Percentiles rank a stretch among this genome's conserved stretches.
These are phyloP conservation scores for Gastracanthus pulcherrimus DNA, from an alignment of 2,888 invertebrate genomes.

Conservation along the genomic window DNA sequence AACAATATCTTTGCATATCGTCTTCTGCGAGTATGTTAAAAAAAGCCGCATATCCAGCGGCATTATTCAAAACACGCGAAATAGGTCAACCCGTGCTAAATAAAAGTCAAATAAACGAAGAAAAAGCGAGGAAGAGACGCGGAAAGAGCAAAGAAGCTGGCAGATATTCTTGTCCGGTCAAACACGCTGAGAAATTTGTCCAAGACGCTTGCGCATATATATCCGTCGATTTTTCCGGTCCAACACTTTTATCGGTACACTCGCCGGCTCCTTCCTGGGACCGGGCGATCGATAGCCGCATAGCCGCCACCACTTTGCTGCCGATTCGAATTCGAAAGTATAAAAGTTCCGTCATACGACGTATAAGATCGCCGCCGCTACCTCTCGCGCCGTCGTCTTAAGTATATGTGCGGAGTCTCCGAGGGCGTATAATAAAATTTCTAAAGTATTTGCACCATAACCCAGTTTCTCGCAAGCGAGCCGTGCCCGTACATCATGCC, in stretches of 20 bases:
- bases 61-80: too few species aligned
- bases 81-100: too few species aligned
- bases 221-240: slow-evolving; percentile 41
- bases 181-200: slow-evolving; percentile 36
- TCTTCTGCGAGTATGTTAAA: too few species aligned
- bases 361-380: slow-evolving; percentile 21
- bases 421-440: slow-evolving; percentile 64
- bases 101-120: not conserved
- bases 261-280: not conserved
- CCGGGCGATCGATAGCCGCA: slow-evolving; percentile 3
- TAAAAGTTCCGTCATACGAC: slow-evolving; percentile 61
- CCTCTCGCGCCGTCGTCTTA: slow-evolving; percentile 28
- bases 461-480: slow-evolving; percentile 64
- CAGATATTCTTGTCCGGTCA: slow-evolving; percentile 17
- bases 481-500: slow-evolving; percentile 63
- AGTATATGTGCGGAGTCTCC: slow-evolving; percentile 47
- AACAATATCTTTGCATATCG: too few species aligned
- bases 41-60: too few species aligned
- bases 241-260: slow-evolving; percentile 39
- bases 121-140: not conserved
- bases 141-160: not conserved
- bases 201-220: not conserved
- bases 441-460: slow-evolving; percentile 64
- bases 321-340: slow-evolving; percentile 59
- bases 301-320: slow-evolving; percentile 36